These are phyloP conservation scores for Chionoecetes opilio DNA, from an alignment of 1,140 invertebrate genomes.

Conservation along the genomic window DNA sequence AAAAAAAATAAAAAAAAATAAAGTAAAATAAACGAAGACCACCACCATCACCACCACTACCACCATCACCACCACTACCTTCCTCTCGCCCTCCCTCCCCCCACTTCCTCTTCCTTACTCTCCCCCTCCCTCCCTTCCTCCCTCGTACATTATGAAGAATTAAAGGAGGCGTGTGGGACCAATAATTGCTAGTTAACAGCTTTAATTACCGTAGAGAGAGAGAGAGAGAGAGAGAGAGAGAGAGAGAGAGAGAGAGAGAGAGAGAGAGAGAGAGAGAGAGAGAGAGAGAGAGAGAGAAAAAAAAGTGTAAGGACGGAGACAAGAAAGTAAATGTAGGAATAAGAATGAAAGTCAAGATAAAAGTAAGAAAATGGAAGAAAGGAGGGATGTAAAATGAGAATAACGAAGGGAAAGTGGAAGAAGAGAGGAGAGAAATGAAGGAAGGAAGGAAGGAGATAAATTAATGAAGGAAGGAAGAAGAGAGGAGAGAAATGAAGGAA, in stretches of 20 bases:
- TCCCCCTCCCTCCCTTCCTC: not conserved
- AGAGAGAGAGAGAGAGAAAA: not conserved
- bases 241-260: conserved; percentile 10
- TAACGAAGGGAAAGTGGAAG: too few relatives aligned
- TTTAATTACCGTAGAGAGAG: not conserved
- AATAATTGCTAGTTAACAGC: not conserved
- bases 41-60: not conserved
- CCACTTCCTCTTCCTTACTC: not conserved
- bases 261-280: not conserved
- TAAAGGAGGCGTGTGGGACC: not conserved
- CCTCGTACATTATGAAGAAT: not conserved
- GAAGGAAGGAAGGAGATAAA: not conserved
- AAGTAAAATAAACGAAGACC: not conserved
- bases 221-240: conserved; percentile 22
- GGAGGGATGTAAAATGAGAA: too few relatives aligned
- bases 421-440: not conserved
- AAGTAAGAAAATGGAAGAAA: too few relatives aligned
- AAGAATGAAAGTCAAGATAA: too few relatives aligned
- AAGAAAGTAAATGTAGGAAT: too few relatives aligned
- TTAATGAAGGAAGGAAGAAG: not conserved
- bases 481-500: not conserved
- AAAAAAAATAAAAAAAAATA: not conserved
- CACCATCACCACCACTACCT: not conserved
- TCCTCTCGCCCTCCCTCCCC: not conserved
- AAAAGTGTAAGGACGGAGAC: too few relatives aligned